Evolutionary conservation across 2,113 vertebrate genomes (phyloP).

Genomic region (Prochilodus magdalenae): DNA sequence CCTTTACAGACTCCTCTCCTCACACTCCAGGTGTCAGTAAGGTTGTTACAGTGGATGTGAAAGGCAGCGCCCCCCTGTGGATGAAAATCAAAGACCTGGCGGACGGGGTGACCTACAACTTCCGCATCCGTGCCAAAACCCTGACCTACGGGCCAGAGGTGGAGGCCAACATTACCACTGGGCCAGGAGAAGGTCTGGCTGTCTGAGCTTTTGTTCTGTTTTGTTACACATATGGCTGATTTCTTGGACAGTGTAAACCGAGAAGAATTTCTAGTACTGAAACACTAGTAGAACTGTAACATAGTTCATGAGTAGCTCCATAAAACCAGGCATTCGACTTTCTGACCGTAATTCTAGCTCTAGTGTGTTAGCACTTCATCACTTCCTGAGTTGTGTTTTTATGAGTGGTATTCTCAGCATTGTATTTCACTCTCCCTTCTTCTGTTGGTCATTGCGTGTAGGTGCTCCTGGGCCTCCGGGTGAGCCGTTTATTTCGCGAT

Average conservation of each 20-base stretch:
- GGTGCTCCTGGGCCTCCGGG: constrained; percentile 94
- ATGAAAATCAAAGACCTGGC: constrained; percentile 96
- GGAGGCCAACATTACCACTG: constrained; percentile 94
- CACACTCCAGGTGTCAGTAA: constrained; percentile 93
- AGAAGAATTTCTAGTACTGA: not conserved
- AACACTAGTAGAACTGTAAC: too few species aligned
- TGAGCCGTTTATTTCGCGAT: constrained; percentile 91
- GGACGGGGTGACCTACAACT: constrained; percentile 92
- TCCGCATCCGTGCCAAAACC: constrained; percentile 91
- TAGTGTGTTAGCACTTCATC: not conserved
- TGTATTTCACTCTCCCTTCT: not conserved
- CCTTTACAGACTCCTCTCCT: constrained; percentile 79
- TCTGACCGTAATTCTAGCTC: not conserved
- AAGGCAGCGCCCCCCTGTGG: constrained; percentile 90
- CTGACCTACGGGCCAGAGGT: constrained; percentile 94
- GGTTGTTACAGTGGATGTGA: constrained; percentile 97
- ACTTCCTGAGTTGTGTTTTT: constrained; percentile 5
- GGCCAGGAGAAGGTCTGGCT: constrained; percentile 90
- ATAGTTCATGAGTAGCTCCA: not conserved
- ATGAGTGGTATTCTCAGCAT: too few species aligned
- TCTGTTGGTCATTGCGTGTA: constrained; percentile 58
- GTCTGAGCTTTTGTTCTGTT: not conserved
- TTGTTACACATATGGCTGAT: not conserved
- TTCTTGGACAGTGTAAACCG: not conserved
- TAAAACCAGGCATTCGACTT: not conserved